Evolutionary conservation across 2,113 vertebrate genomes (phyloP), one percentile per base, ranked within the genome.

Genomic region (Porphyrio hochstetteri): DNA sequence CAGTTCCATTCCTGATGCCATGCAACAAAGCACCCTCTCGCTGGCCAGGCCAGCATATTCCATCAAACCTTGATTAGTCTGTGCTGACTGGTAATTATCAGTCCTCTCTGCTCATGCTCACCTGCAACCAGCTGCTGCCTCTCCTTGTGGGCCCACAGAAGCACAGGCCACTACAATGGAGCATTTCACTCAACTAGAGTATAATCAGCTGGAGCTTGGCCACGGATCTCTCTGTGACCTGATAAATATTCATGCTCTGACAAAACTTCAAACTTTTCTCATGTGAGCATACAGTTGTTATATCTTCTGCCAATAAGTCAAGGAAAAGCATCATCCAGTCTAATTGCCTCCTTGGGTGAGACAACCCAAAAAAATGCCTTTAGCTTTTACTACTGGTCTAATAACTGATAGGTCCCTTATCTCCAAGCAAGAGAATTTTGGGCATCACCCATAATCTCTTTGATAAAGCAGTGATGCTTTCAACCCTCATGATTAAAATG

Each of bases 31-130:
- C 4, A 50, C 33, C 21, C 38, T 85, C 25, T 68, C 36, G 29
- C 53, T 36, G 35, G 14, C 31, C 40, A 52, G 40, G n/a, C 11
- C 57, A 56, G 16, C 0, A 0, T 27, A 10, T 9, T 50, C 50
- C 52, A 61, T 81, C 33, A 74, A 36, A 64, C 25, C 23, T 74
- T 28, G 46, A 12, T 71, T 56, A 67, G 46, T 59, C 57, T 13
- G 14, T 50, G 21, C 46, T 71, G 67, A n/a, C 35, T 23, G 27
- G 19, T 56, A 59, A 69, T 75, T 63, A 20, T 18, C 44, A 38
- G 31, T 61, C 27, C 53, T 70, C 18, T 35, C 27, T 61, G 25
- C 20, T 68, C 38, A 38, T 38, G 25, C 20, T 23, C 48, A 59
- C 11, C 25, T 90, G 75, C n/a, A 92, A 19, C 2, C 10, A 64